A percentile compares a stretch with the other conserved stretches of the same genome.
Evolutionary conservation across 2,888 invertebrate genomes (phyloP).

Genomic region (Drosophila kanekoi): DNA sequence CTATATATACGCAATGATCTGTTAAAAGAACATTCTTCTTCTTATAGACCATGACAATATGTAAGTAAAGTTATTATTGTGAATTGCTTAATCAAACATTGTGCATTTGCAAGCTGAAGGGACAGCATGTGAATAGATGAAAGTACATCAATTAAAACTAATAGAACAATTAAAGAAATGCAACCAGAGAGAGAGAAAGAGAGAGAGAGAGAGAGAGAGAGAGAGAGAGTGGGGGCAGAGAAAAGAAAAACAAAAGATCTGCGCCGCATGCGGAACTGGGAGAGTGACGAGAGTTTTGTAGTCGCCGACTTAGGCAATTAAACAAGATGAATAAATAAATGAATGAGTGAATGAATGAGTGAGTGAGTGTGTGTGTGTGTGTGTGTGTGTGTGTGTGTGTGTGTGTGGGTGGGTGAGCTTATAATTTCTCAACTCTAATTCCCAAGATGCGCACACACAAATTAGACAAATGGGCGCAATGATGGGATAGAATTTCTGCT

Average conservation of each 20-base stretch:
- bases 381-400: not conserved
- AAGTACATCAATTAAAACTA: constrained; percentile 75
- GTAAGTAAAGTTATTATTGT: constrained; percentile 29
- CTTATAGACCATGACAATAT: constrained; percentile 1
- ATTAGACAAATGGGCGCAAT: constrained; percentile 70
- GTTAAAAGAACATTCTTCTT: not conserved
- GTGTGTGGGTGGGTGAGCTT: constrained; percentile 39
- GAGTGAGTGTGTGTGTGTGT: constrained; percentile 14
- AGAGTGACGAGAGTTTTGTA: constrained; percentile 72
- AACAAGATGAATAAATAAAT: constrained; percentile 68
- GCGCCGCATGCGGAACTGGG: constrained; percentile 57
- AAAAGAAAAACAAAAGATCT: constrained; percentile 29
- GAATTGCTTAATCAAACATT: constrained; percentile 57
- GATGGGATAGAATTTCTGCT: constrained; percentile 47
- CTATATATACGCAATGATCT: too few species aligned
- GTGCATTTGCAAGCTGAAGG: constrained; percentile 55
- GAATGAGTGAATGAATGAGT: constrained; percentile 45
- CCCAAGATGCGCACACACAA: constrained; percentile 68
- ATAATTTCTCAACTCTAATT: constrained; percentile 76
- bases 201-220: not conserved
- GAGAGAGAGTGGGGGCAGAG: constrained; percentile 2
- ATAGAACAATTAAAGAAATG: constrained; percentile 78
- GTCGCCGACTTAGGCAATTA: constrained; percentile 71
- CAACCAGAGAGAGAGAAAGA: constrained; percentile 44
- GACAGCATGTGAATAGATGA: constrained; percentile 33